A percentile compares a stretch with the other conserved stretches of the same genome.
Conservation (phyloP, 2,797 vertebrate genomes). For the Podarcis lilfordi region DNA sequence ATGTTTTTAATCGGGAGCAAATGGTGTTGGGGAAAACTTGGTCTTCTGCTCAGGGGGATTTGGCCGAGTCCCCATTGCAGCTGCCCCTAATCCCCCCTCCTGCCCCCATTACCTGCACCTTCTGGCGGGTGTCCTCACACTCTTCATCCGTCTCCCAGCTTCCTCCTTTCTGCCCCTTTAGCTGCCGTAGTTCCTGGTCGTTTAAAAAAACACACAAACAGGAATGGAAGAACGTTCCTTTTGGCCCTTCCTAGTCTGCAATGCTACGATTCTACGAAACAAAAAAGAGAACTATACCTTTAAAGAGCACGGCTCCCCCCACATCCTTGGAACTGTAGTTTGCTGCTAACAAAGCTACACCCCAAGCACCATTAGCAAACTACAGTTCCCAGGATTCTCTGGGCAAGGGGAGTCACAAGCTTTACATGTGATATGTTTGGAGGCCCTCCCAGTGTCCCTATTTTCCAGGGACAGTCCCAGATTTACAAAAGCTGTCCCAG, state of each 20-base stretch:
- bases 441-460: too few species aligned
- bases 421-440: too few species aligned
- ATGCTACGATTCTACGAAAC: too few species aligned
- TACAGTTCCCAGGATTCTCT: too few species aligned
- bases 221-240: background rate
- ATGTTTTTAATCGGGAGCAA: background rate
- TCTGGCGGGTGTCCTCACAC: constrained; percentile 85
- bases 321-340: too few species aligned
- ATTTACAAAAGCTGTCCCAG: too few species aligned
- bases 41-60: background rate
- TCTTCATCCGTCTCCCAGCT: constrained; percentile 80
- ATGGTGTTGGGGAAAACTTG: background rate
- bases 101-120: constrained; percentile 84
- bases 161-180: constrained; percentile 86
- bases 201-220: background rate
- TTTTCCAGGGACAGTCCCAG: too few species aligned
- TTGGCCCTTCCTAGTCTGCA: background rate
- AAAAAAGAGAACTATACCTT: too few species aligned
- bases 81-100: too few species aligned
- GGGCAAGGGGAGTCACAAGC: too few species aligned
- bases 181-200: constrained; percentile 87
- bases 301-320: too few species aligned
- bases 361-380: too few species aligned
- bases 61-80: background rate
- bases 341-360: background rate